Percentiles rank a stretch among this genome's conserved stretches.
Conservation (phyloP, 2,888 invertebrate genomes). For the Tenthredo notha region DNA sequence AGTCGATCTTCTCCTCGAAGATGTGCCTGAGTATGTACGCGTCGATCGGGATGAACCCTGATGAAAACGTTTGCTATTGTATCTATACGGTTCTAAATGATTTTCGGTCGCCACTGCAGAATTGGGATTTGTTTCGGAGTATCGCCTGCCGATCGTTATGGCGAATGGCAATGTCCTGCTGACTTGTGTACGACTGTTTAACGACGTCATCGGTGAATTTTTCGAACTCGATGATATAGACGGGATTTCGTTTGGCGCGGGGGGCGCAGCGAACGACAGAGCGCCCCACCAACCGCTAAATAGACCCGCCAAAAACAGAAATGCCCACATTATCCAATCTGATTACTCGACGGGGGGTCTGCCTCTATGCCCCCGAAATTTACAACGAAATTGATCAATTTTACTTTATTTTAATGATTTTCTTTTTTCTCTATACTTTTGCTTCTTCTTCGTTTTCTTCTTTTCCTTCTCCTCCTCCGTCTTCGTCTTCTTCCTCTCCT, state of each 20-base stretch:
- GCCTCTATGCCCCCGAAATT: conserved; percentile 66
- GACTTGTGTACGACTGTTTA: background rate
- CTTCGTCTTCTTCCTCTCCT: conserved; percentile 1
- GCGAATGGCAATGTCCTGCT: conserved; percentile 1
- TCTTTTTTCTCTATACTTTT: conserved; percentile 45
- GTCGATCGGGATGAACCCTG: background rate
- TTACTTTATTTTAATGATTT: conserved; percentile 44
- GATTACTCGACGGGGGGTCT: conserved; percentile 65
- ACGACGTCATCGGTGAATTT: conserved; percentile 31
- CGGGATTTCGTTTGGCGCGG: conserved; percentile 39
- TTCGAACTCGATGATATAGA: conserved; percentile 52
- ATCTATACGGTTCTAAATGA: conserved; percentile 46
- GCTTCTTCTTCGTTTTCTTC: conserved; percentile 25
- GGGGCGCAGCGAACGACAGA: conserved; percentile 68
- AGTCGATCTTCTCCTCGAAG: conserved; percentile 7
- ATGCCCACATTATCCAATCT: conserved; percentile 76
- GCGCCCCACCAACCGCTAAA: conserved; percentile 77
- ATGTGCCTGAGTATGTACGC: background rate
- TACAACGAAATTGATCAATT: conserved; percentile 17
- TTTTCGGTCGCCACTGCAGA: background rate
- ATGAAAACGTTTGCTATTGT: background rate
- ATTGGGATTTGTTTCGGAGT: background rate
- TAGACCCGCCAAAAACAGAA: conserved; percentile 75
- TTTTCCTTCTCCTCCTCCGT: conserved; percentile 49
- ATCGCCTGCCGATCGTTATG: background rate